A percentile compares a stretch with the other conserved stretches of the same genome.
These are phyloP conservation scores for Lagodon rhomboides DNA, from an alignment of 2,797 vertebrate species.

Conservation along the genomic window DNA sequence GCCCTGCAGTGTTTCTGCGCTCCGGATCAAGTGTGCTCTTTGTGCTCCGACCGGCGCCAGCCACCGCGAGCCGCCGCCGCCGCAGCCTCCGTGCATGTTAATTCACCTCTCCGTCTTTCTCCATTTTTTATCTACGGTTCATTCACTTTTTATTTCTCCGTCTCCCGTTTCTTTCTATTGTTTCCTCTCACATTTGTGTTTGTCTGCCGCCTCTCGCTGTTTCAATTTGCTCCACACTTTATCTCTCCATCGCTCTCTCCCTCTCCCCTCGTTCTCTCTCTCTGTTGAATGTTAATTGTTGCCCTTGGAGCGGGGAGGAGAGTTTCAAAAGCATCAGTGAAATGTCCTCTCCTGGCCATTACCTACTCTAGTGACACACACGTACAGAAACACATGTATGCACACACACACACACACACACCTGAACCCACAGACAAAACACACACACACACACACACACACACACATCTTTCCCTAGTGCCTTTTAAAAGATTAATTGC, in stretches of 20 bases:
- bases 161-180: background rate
- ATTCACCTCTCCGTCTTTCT: constrained; percentile 8
- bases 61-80: constrained; percentile 31
- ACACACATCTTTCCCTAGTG: constrained; percentile 30
- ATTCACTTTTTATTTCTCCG: constrained; percentile 23
- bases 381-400: constrained; percentile 4
- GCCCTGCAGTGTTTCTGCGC: constrained; percentile 31
- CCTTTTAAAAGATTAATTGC: constrained; percentile 85
- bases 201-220: constrained; percentile 26
- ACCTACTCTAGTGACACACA: constrained; percentile 46
- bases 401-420: constrained; percentile 3
- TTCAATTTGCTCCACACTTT: constrained; percentile 43
- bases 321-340: constrained; percentile 69
- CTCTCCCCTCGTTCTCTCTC: constrained; percentile 15
- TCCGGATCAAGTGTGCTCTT: constrained; percentile 59
- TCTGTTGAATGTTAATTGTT: constrained; percentile 73
- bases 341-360: constrained; percentile 69
- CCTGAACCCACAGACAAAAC: background rate
- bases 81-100: constrained; percentile 43
- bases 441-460: background rate
- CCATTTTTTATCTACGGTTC: background rate
- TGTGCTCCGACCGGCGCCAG: constrained; percentile 49
- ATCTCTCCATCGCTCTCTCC: background rate
- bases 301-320: constrained; percentile 61
- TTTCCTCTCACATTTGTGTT: constrained; percentile 13